Evolutionary conservation across 2,797 vertebrate genomes (phyloP), one percentile per base, ranked within the genome.

Genomic region (Macrochelys suwanniensis): DNA sequence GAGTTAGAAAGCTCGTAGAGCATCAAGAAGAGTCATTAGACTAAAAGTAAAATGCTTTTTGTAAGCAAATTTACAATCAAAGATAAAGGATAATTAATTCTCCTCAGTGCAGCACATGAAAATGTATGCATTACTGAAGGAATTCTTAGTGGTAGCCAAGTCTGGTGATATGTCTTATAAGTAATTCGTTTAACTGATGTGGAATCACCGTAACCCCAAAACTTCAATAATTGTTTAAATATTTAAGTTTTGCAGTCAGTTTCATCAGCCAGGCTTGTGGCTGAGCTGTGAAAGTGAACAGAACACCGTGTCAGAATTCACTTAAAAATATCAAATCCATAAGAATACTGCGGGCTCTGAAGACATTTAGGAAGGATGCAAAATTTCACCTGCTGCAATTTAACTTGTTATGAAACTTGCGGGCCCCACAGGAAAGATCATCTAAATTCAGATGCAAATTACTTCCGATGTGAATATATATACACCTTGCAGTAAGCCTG

Each of bases 141-240:
- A 95, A 96, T 86, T 88, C 92, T 85, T 95, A 23, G 42, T 85
- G 81, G 80, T 77, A 92, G 89, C 77, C 87, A 96, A 94, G 50
- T 87, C 80, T 90, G 88, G 83, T 85, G 89, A 84, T 95, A 50
- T 59, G 68, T 88, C 89, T 94, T 94, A 50, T 78, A 95, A 89
- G 92, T 92, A 96, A 85, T 96, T 93, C 93, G 49, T 95, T 97
- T 92, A 96, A 96, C 95, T 96, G 93, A 92, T 94, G 91, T 93
- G 78, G 82, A 90, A 96, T 95, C 90, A 88, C 87, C 84, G 7
- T 94, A 97, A 93, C 68, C 80, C 53, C 65, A 96, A 96, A 81
- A 85, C 59, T 96, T 97, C 96, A 80, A 54, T 87, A 97, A 95
- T 78, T 96, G 71, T 95, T 97, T 96, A 97, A 97, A 97, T 90